Conservation (phyloP, 2,888 invertebrate species). For the Euproctis similis region DNA sequence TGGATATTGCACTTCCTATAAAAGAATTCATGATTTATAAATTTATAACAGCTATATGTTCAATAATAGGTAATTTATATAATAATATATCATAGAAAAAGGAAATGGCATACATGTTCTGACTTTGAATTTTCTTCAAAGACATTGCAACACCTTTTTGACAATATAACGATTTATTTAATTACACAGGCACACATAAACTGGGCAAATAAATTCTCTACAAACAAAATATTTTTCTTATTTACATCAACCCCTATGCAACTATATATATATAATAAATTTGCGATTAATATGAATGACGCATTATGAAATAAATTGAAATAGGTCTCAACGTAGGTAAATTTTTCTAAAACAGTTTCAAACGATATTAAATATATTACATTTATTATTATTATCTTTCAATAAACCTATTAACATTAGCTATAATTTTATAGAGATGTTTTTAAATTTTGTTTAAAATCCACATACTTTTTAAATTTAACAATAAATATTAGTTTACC, state of each 20-base stretch:
- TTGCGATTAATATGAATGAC: conserved; percentile 56
- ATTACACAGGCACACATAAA: conserved; percentile 64
- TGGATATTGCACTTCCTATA: too few species aligned
- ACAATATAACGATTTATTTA: conserved; percentile 38
- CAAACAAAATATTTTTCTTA: conserved; percentile 53
- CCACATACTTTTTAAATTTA: conserved; percentile 65
- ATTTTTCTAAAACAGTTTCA: conserved; percentile 74
- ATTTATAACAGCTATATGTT: too few species aligned
- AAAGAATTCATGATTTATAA: too few species aligned
- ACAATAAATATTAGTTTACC: conserved; percentile 72
- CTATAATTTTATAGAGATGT: conserved; percentile 72
- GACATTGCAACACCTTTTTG: conserved; percentile 19
- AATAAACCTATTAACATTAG: conserved; percentile 70
- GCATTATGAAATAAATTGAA: conserved; percentile 58
- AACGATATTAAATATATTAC: conserved; percentile 66
- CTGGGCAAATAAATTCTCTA: conserved; percentile 54
- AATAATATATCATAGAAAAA: too few species aligned
- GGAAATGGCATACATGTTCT: too few species aligned
- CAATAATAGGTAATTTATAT: too few species aligned
- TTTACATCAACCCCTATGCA: conserved; percentile 63
- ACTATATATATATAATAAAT: conserved; percentile 61
- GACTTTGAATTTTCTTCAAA: too few species aligned
- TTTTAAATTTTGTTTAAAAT: conserved; percentile 70
- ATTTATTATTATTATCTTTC: conserved; percentile 66
- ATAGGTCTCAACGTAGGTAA: conserved; percentile 69